A percentile compares a stretch with the other conserved stretches of the same genome.
phyloP scores from a whole-genome alignment of 2,888 invertebrate species.

The Parnassius mnemosyne region DNA sequence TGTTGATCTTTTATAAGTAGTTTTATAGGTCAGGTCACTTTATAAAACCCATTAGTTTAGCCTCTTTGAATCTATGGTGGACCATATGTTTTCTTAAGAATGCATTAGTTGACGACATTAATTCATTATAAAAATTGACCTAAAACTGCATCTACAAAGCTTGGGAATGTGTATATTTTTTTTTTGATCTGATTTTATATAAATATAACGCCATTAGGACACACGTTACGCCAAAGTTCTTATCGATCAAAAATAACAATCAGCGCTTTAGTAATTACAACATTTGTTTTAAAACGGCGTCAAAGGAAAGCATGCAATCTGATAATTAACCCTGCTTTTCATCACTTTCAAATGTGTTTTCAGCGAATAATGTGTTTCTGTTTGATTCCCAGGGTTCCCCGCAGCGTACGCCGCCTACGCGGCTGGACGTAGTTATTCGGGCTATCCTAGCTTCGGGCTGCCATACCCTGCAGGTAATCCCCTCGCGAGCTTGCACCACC shows the following conservation, averaged over 20 bases:
- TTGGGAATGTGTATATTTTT: constrained; percentile 23
- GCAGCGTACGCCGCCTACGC: constrained; percentile 98
- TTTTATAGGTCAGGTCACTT: too few species aligned
- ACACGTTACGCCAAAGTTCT: constrained; percentile 53
- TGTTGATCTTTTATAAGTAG: too few species aligned
- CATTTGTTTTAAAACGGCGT: constrained; percentile 36
- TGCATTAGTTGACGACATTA: too few species aligned
- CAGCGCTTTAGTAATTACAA: constrained; percentile 40
- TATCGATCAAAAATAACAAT: constrained; percentile 46
- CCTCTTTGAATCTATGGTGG: too few species aligned
- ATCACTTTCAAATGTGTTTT: constrained; percentile 32
- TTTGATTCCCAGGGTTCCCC: constrained; percentile 90
- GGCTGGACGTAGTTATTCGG: constrained; percentile 97
- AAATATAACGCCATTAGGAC: constrained; percentile 61
- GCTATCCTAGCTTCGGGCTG: constrained; percentile 98
- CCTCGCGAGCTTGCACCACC: constrained; percentile 89
- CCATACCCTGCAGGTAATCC: constrained; percentile 98
- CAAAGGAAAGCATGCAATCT: constrained; percentile 57
- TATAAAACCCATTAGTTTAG: too few species aligned
- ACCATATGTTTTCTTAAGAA: too few species aligned
- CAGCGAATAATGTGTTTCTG: constrained; percentile 47
- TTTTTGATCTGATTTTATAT: constrained; percentile 70
- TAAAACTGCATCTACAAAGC: too few species aligned
- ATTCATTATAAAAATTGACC: too few species aligned
- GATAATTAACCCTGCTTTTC: constrained; percentile 52